Evolutionary conservation across 2,113 vertebrate genomes (phyloP).

Genomic region (Burhinus bistriatus): DNA sequence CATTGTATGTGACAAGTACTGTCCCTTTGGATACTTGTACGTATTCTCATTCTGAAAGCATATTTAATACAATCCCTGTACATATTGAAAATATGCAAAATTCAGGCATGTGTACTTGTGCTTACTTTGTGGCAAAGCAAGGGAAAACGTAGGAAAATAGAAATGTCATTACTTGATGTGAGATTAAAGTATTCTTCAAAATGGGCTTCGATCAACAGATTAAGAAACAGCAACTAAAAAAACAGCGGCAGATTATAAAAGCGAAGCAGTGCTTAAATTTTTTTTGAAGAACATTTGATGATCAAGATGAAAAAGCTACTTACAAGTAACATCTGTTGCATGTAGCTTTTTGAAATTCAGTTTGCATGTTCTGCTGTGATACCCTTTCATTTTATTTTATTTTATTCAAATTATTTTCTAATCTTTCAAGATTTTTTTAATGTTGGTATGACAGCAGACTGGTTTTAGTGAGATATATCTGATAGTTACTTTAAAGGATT

Average conservation of each 20-base stretch:
- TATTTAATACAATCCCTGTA: neutral
- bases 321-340: neutral
- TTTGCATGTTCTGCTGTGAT: neutral
- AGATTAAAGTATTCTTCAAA: neutral
- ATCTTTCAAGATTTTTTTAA: neutral
- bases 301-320: neutral
- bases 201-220: neutral
- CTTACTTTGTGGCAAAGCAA: neutral
- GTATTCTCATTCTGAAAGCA: constrained; percentile 56
- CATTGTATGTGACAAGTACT: constrained; percentile 82
- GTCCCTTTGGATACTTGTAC: constrained; percentile 88
- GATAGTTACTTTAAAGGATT: neutral
- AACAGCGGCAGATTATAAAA: neutral
- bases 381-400: neutral
- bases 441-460: neutral
- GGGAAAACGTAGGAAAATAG: neutral
- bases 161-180: neutral
- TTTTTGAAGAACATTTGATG: neutral
- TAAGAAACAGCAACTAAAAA: neutral
- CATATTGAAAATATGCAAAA: neutral
- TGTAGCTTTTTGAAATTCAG: neutral
- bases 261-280: neutral
- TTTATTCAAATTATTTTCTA: neutral
- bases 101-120: neutral
- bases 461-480: neutral